A percentile compares a stretch with the other conserved stretches of the same genome.
phyloP scores from a whole-genome alignment of 2,797 vertebrate genomes.

The Lycodopsis pacificus region DNA sequence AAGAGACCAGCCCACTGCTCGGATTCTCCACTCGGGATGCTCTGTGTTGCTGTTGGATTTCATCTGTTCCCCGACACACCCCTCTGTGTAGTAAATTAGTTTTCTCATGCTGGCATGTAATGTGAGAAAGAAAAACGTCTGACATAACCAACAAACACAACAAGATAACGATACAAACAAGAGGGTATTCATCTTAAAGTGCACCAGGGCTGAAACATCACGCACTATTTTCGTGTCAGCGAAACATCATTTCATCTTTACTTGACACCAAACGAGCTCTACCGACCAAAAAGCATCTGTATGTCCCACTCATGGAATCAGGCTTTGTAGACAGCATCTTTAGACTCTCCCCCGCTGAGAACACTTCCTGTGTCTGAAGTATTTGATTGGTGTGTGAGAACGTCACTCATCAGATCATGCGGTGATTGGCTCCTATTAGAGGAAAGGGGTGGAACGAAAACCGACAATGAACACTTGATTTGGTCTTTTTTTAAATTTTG shows the following conservation, averaged over 20 bases:
- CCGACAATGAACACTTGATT: neutral
- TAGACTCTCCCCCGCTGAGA: neutral
- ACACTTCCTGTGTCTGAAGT: neutral
- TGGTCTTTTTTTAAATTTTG: slow-evolving; percentile 3
- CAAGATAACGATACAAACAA: neutral
- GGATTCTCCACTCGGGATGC: neutral
- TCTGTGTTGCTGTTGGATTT: neutral
- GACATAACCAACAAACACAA: neutral
- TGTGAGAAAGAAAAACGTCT: neutral
- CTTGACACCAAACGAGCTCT: neutral
- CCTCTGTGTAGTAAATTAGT: slow-evolving; percentile 14
- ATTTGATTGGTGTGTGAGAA: slow-evolving; percentile 2
- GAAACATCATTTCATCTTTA: slow-evolving; percentile 7
- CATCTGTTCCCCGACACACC: neutral
- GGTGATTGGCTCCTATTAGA: neutral
- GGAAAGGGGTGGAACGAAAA: neutral
- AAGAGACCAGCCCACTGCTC: neutral
- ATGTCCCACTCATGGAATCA: neutral
- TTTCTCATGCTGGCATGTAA: slow-evolving; percentile 19
- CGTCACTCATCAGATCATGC: neutral
- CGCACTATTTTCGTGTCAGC: neutral
- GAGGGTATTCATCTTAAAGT: slow-evolving; percentile 4
- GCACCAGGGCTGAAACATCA: neutral
- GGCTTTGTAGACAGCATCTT: neutral
- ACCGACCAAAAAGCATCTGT: neutral